These are phyloP conservation scores for Luidia sarsii DNA, from an alignment of 53 echinoderm and acorn worm species.

Conservation along the genomic window DNA sequence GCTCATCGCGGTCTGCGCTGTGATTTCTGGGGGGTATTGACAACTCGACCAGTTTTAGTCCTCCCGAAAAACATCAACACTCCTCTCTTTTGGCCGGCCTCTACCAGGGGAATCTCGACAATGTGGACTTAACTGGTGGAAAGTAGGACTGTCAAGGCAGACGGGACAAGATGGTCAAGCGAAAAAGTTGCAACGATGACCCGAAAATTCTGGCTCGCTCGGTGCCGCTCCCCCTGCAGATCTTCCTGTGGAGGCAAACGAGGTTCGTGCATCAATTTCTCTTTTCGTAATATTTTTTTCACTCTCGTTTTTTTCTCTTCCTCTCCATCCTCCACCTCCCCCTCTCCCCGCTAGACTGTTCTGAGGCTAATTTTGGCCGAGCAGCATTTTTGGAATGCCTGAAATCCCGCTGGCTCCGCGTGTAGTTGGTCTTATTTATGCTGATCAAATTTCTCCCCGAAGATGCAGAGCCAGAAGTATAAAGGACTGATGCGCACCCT, in stretches of 20 bases:
- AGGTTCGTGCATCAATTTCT: slow-evolving; percentile 56
- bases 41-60: no score
- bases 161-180: slow-evolving; percentile 91
- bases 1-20: no score
- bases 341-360: background rate
- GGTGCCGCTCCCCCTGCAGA: slow-evolving; percentile 93
- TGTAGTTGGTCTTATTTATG: background rate
- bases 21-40: no score
- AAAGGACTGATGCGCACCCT: no score
- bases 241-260: slow-evolving; percentile 96
- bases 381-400: slow-evolving; percentile 45
- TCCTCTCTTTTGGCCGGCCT: no score
- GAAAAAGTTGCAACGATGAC: slow-evolving; percentile 87
- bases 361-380: slow-evolving; percentile 21
- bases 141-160: background rate
- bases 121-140: no score
- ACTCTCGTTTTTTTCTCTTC: background rate
- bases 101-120: no score
- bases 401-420: slow-evolving; percentile 16
- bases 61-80: no score
- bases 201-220: slow-evolving; percentile 84
- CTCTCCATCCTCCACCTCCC: background rate
- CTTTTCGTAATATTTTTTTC: background rate
- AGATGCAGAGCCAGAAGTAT: no score
- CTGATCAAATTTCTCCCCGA: background rate